Evolutionary conservation across 2,888 invertebrate genomes (phyloP).

Genomic region (Xanthostigma xanthostigma): DNA sequence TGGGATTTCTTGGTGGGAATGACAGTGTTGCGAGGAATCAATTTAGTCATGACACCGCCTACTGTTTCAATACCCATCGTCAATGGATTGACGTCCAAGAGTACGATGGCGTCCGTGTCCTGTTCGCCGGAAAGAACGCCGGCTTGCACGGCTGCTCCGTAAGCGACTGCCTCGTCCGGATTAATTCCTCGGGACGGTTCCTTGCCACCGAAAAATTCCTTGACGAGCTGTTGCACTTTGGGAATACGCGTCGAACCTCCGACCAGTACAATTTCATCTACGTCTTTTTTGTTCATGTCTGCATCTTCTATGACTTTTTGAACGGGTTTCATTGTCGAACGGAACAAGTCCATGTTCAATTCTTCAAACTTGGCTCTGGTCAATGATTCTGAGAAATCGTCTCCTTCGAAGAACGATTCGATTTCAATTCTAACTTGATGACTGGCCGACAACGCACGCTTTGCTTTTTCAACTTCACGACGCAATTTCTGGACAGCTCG

Average conservation of each 20-base stretch:
- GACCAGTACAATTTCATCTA: constrained; percentile 96
- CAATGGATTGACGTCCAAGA: constrained; percentile 95
- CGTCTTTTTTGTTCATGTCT: constrained; percentile 97
- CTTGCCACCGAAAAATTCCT: constrained; percentile 93
- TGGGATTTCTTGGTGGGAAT: constrained; percentile 99
- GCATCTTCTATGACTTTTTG: constrained; percentile 95
- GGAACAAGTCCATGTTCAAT: constrained; percentile 84
- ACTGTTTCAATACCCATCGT: constrained; percentile 99
- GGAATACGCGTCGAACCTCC: constrained; percentile 99
- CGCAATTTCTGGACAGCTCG: constrained; percentile 91
- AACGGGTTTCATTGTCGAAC: constrained; percentile 88
- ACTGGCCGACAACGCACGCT: constrained; percentile 84
- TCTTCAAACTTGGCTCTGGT: constrained; percentile 99
- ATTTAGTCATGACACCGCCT: constrained; percentile 98
- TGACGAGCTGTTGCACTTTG: constrained; percentile 85
- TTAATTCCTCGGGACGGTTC: constrained; percentile 97
- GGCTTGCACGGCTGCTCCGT: constrained; percentile 96
- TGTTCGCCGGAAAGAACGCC: constrained; percentile 96
- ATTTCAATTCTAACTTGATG: constrained; percentile 98
- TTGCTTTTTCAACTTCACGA: constrained; percentile 95
- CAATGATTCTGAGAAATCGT: constrained; percentile 95
- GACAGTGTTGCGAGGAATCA: constrained; percentile 95
- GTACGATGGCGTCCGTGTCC: constrained; percentile 89
- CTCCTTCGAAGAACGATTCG: constrained; percentile 95
- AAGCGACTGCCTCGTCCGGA: constrained; percentile 98